Base-by-base conservation (phyloP, 2,113 vertebrate genomes). In the Saccopteryx leptura region DNA sequence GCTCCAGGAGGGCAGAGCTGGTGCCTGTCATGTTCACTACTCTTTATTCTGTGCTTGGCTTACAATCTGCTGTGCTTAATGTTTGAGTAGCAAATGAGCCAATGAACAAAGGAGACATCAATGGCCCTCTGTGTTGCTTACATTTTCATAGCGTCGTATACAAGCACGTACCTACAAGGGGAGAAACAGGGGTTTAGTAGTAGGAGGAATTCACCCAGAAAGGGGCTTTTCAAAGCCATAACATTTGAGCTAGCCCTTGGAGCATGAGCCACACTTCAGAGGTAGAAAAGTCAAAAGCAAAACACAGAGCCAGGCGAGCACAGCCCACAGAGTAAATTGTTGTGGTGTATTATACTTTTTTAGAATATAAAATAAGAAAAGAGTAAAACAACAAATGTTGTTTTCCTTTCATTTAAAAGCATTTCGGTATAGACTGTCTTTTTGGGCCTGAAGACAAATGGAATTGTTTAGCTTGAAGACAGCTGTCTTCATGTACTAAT, bases 281-380 rank as follows among this genome's bases (percentile, higher is more conserved):
- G 50, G 24, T n/a, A 90, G 48, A 92, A n/a, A 76, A 82, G 3
- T 21, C 26, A 31, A 58, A 24, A 82, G 71, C 17, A 10, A 90
- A 83, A 56, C 65, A 58, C 17, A 3, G 14, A 83, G 31, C 50
- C 52, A 87, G 68, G 68, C 4, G 31, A 81, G 48, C 46, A 54
- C 24, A 88, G 52, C 4, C 46, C 5, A 28, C 26, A 24, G 72
- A 88, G 81, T 68, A 68, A 81, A 86, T 68, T 74, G 72, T 33
- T 65, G 17, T 52, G 21, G 9, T 33, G 4, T 52, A 14, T 86
- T 82, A 48, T 21, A 82, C 33, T 80, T 76, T 60, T 65, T 95
- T 86, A 85, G 90, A 82, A 92, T 95, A 90, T 78, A 68, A 94
- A 95, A 65, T 74, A 78, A 96, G 82, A 80, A 84, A 84, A 91